Base-by-base conservation (phyloP, 2,113 vertebrate species). In the Scortum barcoo region DNA sequence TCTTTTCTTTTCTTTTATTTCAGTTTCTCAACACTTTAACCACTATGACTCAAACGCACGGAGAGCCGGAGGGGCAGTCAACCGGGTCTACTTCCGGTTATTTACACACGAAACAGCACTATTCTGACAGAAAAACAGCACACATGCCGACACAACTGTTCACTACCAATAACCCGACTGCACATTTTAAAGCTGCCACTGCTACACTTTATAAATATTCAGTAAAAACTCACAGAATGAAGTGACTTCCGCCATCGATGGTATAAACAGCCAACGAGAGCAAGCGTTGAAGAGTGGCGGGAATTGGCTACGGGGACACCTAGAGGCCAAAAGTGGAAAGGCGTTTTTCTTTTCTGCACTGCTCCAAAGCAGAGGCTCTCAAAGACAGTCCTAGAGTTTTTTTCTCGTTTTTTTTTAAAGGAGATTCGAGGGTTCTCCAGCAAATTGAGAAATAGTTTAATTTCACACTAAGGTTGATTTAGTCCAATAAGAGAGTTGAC, bases 241-340 rank as follows among this genome's bases (percentile, higher is more conserved):
- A 40, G 1, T 5, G 10, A 40, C 60, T 62, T 62, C 60, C 60
- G 33, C 40, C 50, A 68, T 68, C 8, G 14, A 6, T 1, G 26
- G 40, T 33, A 78, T 77, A 72, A 84, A 89, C 76, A 91, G 85
- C 71, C 91, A 74, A 91, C 4, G 72, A 92, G 68, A 60, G 51
- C 9, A 5, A 20, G 61, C n/a, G 33, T 0, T 0, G 24, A 57
- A 12, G 42, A 80, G 33, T 0, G 50, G 56, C 14, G 11, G 20
- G 0, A 0, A 22, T 42, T 48, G 70, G 5, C 44, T 54, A 81
- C 20, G 62, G 89, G 6, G 93, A 90, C 93, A 62, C 48, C 89
- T 92, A 90, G 54, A 90, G 93, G 91, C 63, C 60, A 50, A 28
- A 72, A 1, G 13, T 33, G 61, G 72, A 70, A 90, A 13, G 3